Evolutionary conservation across 2,888 invertebrate genomes (phyloP), one percentile per base, ranked within the genome.

Genomic region (Melipona beecheii): DNA sequence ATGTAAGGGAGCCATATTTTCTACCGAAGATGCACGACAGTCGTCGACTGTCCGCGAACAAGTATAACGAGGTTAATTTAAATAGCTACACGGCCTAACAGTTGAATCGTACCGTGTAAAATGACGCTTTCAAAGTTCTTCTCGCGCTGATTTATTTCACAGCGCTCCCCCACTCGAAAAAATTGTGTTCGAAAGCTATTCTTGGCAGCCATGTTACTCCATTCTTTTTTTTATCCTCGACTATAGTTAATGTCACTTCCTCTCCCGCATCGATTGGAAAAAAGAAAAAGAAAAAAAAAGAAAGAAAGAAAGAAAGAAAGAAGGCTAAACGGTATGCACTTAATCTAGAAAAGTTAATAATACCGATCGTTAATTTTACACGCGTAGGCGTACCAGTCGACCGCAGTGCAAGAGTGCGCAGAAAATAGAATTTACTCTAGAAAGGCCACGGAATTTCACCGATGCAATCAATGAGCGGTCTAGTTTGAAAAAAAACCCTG

Each of bases 371-470:
- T 83, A 73, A 83, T 79, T 84, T 73, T 79, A 70, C 73, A 24
- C 69, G 58, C 60, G 31, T 68, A 31, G 50, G 58, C 75, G 83
- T 80, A 65, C n/a, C 31, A 17, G 58, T n/a, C 3, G 24, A 54
- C n/a, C 36, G 13, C 17, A 9, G 66, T 66, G 58, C 19, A 21
- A 65, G 50, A 43, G 62, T 43, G 60, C 17, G 66, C 71, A 71
- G 75, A 83, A 79, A 83, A 84, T 84, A 83, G 83, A 83, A 83
- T 76, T 75, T 31, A 73, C 83, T 65, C 50, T 73, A 31, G 78
- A 84, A 76, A 75, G 78, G 71, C 75, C 58, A 56, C 50, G 56
- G 74, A 83, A 84, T 83, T 76, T 83, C 72, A 49, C 27, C 62
- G 62, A 56, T 60, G 54, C 36, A 62, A 82, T 74, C 68, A 64